phyloP scores from a whole-genome alignment of 2,888 invertebrate genomes.

The Pristionchus exspectatus region DNA sequence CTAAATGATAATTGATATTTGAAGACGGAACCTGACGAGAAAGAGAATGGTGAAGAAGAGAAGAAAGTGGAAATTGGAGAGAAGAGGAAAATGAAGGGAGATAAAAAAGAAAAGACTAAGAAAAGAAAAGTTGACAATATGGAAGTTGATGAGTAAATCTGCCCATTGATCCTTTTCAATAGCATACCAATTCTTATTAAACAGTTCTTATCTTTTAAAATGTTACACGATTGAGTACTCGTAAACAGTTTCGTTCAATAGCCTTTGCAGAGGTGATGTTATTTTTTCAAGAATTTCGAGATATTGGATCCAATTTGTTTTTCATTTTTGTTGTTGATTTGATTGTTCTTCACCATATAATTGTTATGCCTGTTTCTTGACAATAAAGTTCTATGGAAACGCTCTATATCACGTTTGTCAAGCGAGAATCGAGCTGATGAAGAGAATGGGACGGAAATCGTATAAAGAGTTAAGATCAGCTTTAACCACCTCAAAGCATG shows the following conservation, averaged over 20 bases:
- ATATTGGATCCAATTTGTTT: conserved; percentile 25
- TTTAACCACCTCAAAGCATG: too few relatives aligned
- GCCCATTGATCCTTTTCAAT: background rate
- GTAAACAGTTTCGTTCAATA: background rate
- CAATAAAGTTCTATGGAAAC: too few relatives aligned
- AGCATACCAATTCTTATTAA: background rate
- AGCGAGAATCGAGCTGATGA: too few relatives aligned
- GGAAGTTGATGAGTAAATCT: conserved; percentile 57
- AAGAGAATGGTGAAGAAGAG: conserved; percentile 51
- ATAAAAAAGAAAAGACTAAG: conserved; percentile 57
- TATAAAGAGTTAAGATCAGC: too few relatives aligned
- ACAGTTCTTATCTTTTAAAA: background rate
- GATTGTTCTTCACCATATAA: background rate
- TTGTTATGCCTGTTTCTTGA: background rate
- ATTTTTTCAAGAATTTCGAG: background rate
- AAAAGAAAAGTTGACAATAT: conserved; percentile 51
- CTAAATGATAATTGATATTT: background rate
- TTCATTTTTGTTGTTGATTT: conserved; percentile 37
- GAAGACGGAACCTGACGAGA: conserved; percentile 42
- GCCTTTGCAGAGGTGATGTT: background rate
- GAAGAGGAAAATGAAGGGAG: conserved; percentile 54
- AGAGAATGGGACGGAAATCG: too few relatives aligned
- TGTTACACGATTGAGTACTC: background rate
- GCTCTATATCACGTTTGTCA: too few relatives aligned
- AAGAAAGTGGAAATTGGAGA: conserved; percentile 16